Base-by-base conservation (phyloP, 2,888 invertebrate genomes). In the Pandemis corylana region DNA sequence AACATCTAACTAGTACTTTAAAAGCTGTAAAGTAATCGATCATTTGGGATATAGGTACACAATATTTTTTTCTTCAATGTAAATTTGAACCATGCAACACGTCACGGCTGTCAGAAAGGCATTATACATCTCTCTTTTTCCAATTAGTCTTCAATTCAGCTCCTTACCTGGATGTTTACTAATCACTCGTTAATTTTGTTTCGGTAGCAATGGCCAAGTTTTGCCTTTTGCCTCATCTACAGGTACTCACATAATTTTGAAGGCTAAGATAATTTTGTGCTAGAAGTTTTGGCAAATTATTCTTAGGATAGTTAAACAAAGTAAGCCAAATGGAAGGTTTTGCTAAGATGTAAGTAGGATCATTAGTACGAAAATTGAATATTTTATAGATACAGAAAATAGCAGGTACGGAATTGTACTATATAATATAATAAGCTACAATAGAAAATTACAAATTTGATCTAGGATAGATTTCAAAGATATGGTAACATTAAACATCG, bases 361-460 rank as follows among this genome's bases (percentile, higher is more conserved):
- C 28, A 28, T 49, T 28, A 28, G 28, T 20, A 13, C 28, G 28
- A 49, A 51, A 42, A 41, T 61, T 61, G 12, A 66, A 44, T 3
- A 51, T 61, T 65, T 3, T 49, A 61, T 41, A 46, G 53, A 51
- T 28, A 73, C 59, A 69, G 51, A 51, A 76, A 56, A 64, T 13
- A 72, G 76, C 68, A 68, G 72, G 72, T 72, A 72, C 51, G 36
- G 62, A 65, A 69, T 72, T 69, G 68, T 68, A 73, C 64, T 63
- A 66, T 68, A 73, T 28, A 59, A 59, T 59, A 62, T 68, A 65
- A 59, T 65, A 42, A 69, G 61, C 56, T 68, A 76, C 49, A 20
- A 74, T 76, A 73, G 62, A 76, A 72, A 73, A 76, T 73, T 74
- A 70, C 73, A 70, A 73, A 73, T 70, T 69, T 59, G 62, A 28